Evolutionary conservation across 1,140 invertebrate species (phyloP).

Genomic region (Vanessa tameamea): DNA sequence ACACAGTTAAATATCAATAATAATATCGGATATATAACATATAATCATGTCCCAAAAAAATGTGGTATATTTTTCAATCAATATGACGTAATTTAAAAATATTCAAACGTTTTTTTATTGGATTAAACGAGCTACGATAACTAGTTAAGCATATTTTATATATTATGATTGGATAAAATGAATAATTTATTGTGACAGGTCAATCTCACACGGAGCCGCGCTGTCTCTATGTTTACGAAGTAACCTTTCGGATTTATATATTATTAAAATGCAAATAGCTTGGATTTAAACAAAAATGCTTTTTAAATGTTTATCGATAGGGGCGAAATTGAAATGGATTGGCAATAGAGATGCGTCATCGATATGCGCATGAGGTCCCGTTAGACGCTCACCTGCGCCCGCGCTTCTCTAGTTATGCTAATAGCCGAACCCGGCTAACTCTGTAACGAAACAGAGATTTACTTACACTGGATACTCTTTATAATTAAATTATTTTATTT

Average conservation of each 20-base stretch:
- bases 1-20: too few species aligned
- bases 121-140: too few species aligned
- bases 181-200: constrained; percentile 65
- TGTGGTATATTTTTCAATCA: too few species aligned
- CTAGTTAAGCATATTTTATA: constrained; percentile 5
- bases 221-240: constrained; percentile 62
- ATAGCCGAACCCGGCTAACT: constrained; percentile 59
- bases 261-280: constrained; percentile 39
- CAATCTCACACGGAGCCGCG: constrained; percentile 57
- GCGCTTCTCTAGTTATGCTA: constrained; percentile 78
- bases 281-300: constrained; percentile 41
- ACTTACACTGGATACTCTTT: constrained; percentile 20
- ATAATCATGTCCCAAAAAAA: too few species aligned
- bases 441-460: constrained; percentile 30
- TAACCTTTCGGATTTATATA: constrained; percentile 49
- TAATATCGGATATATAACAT: too few species aligned
- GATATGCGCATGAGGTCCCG: constrained; percentile 58
- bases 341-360: constrained; percentile 60
- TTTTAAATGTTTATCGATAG: constrained; percentile 48
- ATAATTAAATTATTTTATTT: not conserved
- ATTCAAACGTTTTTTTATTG: too few species aligned
- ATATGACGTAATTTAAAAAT: too few species aligned
- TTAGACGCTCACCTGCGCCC: constrained; percentile 76
- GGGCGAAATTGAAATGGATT: constrained; percentile 55
- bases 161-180: constrained; percentile 44